Conservation (phyloP, 2,797 vertebrate genomes). For the Notolepis coatsorum region DNA sequence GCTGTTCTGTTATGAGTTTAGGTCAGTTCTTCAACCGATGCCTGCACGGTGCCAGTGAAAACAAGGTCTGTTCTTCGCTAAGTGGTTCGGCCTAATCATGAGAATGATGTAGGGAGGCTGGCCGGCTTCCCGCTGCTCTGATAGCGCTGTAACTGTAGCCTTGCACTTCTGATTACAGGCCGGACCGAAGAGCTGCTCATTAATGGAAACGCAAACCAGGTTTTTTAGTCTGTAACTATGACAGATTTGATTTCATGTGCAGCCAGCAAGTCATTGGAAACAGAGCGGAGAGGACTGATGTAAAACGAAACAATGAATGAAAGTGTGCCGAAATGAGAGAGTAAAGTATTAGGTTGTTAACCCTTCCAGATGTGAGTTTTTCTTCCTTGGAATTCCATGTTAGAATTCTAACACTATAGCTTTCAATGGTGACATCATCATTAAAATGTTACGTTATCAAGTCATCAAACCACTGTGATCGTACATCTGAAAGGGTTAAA, state of each 20-base stretch:
- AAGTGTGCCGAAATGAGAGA: neutral
- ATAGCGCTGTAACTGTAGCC: conserved; percentile 44
- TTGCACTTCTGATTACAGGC: conserved; percentile 65
- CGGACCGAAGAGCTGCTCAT: conserved; percentile 48
- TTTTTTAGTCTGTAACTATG: conserved; percentile 53
- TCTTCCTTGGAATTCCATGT: too few species aligned
- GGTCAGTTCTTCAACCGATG: conserved; percentile 38
- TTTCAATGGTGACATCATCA: too few species aligned
- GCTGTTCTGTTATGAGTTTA: conserved; percentile 25
- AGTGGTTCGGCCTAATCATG: conserved; percentile 58
- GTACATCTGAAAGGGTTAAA: too few species aligned
- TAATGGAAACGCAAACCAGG: conserved; percentile 64
- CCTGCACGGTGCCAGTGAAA: conserved; percentile 35
- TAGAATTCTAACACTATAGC: too few species aligned
- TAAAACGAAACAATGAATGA: conserved; percentile 20
- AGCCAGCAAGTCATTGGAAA: conserved; percentile 67
- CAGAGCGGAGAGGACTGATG: conserved; percentile 64
- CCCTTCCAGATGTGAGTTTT: too few species aligned
- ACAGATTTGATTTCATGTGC: conserved; percentile 55
- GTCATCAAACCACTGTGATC: too few species aligned
- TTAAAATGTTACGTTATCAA: too few species aligned
- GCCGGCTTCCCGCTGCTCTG: neutral
- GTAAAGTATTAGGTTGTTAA: too few species aligned
- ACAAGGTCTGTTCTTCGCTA: conserved; percentile 56
- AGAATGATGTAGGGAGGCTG: conserved; percentile 46